Evolutionary conservation across 2,113 vertebrate genomes (phyloP).

Genomic region (Paradisaea rubra): DNA sequence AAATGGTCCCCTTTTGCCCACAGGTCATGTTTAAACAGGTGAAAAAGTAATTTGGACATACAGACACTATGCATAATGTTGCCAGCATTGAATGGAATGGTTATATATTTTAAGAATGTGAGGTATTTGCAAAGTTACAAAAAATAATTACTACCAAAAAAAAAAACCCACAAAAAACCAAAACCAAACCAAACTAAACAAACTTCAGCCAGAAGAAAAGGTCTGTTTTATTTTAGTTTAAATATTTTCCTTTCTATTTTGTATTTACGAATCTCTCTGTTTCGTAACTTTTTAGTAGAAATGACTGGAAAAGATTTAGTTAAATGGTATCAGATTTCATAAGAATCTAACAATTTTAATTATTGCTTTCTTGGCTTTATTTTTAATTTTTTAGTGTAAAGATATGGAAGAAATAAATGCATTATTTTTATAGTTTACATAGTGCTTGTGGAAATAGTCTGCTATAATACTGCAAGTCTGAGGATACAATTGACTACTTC

Average conservation of each 20-base stretch:
- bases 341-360: neutral
- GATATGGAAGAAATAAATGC: neutral
- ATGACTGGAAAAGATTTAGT: neutral
- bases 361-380: neutral
- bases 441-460: neutral
- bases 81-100: neutral
- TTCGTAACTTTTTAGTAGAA: neutral
- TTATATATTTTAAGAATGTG: neutral
- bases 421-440: neutral
- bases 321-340: neutral
- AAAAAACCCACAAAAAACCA: neutral
- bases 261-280: neutral
- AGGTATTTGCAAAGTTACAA: neutral
- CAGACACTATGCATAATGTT: neutral
- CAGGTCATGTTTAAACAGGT: neutral
- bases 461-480: neutral
- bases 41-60: neutral
- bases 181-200: neutral
- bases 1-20: neutral
- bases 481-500: neutral
- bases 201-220: neutral
- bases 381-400: neutral
- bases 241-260: neutral
- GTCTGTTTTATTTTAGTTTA: neutral
- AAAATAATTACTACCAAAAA: neutral